Base-by-base conservation (phyloP, 1,140 invertebrate species). In the Idris sp. region DNA sequence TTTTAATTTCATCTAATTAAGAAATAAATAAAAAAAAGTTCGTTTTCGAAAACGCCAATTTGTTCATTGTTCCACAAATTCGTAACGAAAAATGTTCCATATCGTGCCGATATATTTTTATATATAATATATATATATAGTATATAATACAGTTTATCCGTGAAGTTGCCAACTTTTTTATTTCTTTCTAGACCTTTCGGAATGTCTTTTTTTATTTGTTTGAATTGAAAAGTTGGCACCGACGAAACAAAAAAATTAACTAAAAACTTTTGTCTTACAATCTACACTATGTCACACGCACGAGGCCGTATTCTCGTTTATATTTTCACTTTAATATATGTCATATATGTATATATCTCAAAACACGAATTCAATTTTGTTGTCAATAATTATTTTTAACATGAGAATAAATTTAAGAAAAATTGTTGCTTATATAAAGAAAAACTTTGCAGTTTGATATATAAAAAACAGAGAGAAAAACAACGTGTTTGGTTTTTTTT, bases 201-300 rank as follows among this genome's bases (percentile, higher is more conserved):
- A 64, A 53, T 64, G 46, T 41, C 22, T 40, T 41, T 22, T 19
- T 49, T 22, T 22, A 2, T 6, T 22, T 22, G 19, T n/a, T n/a
- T n/a, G n/a, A n/a, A n/a, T n/a, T n/a, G n/a, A n/a, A n/a, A n/a
- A 22, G 19, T 2, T 2, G 19, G 19, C 19, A 22, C 19, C 19
- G n/a, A n/a, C n/a, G n/a, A n/a, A n/a, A n/a, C n/a, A n/a, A n/a
- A n/a, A n/a, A n/a, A n/a, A n/a, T n/a, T n/a, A n/a, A n/a, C n/a
- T n/a, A n/a, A n/a, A n/a, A n/a, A n/a, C 8, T 41, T 30, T 41
- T 14, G 25, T 15, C 51, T 56, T 73, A 73, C 18, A 73, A 73
- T 73, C 68, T 73, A 64, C 68, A 73, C 68, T 73, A 73, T 73
- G 31, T 64, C 68, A 62, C 68, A 58, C 43, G 43, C 56, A 51